Base-by-base conservation (phyloP, 2,888 invertebrate species). In the Beris chalybata region DNA sequence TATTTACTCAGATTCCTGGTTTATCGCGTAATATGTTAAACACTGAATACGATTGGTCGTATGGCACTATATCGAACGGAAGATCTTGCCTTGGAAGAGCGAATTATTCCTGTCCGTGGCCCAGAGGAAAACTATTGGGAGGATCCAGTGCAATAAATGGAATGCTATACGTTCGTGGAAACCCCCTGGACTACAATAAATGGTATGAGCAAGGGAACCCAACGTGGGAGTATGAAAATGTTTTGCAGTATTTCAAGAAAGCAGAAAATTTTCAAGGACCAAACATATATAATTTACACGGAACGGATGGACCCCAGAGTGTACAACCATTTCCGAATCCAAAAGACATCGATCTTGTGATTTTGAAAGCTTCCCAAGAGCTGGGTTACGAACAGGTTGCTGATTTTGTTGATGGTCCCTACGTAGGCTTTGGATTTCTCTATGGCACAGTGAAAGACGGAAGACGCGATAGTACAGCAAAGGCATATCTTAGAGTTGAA, bases 151-250 rank as follows among this genome's bases (percentile, higher is more conserved):
- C 88, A 0, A 77, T 93, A 0, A 93, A 93, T 76, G 92, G 91
- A 43, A 93, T 94, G 93, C 81, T 91, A 22, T 93, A 93, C 73
- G 84, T 92, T 1, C 82, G 93, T 70, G 93, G 93, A 0, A 91
- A 93, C 74, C 84, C 83, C 71, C 83, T 80, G 9, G 93, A 93
- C 76, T 93, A 92, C 76, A 90, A 94, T 74, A 78, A 82, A 32
- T 94, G 93, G 93, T 88, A 85, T 53, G 76, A 74, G 5, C 76
- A 87, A 73, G 93, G 92, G 0, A 87, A 81, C 67, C 66, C 70
- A 7, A 92, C 88, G 0, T 94, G 94, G 94, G 83, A 86, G 15
- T 91, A 87, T 75, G 80, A 85, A 0, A 85, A 86, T 47, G 84
- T 91, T 0, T 76, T 91, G 9, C 85, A 88, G 0, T 93, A 91